Evolutionary conservation across 2,113 vertebrate genomes (phyloP).

Genomic region (Salvelinus fontinalis): DNA sequence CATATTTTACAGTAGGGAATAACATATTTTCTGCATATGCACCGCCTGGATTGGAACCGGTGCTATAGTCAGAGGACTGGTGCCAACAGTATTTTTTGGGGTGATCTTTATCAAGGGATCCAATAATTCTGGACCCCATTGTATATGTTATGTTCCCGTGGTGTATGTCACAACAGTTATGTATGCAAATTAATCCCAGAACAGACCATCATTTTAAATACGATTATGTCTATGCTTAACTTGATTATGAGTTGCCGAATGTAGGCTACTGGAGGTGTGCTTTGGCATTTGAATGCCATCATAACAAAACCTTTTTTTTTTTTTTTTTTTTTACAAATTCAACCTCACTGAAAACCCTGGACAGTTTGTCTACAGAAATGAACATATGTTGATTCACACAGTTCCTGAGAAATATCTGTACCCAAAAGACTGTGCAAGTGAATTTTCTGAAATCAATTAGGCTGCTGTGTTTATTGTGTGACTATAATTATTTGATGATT

Average conservation of each 20-base stretch:
- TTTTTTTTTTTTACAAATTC: not conserved
- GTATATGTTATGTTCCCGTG: too few relatives aligned
- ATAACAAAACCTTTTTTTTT: conserved; percentile 1
- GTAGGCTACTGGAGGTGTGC: conserved; percentile 44
- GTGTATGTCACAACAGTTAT: conserved; percentile 25
- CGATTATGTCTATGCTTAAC: conserved; percentile 55
- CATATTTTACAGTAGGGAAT: too few relatives aligned
- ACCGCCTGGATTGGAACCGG: too few relatives aligned
- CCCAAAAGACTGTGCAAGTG: not conserved
- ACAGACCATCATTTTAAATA: conserved; percentile 42
- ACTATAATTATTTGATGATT: too few relatives aligned
- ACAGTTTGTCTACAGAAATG: too few relatives aligned
- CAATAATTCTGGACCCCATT: too few relatives aligned
- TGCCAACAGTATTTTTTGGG: too few relatives aligned
- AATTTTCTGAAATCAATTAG: not conserved
- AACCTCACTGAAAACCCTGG: not conserved
- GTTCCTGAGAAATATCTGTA: not conserved
- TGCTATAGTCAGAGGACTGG: too few relatives aligned
- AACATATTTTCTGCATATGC: too few relatives aligned
- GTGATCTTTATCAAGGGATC: too few relatives aligned
- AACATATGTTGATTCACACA: too few relatives aligned
- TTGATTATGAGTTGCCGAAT: conserved; percentile 54
- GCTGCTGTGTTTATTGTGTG: too few relatives aligned
- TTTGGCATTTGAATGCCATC: conserved; percentile 39
- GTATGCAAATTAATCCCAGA: conserved; percentile 40